A percentile compares a stretch with the other conserved stretches of the same genome.
Evolutionary conservation across 2,888 invertebrate species (phyloP).

Genomic region (Sialis lutaria): DNA sequence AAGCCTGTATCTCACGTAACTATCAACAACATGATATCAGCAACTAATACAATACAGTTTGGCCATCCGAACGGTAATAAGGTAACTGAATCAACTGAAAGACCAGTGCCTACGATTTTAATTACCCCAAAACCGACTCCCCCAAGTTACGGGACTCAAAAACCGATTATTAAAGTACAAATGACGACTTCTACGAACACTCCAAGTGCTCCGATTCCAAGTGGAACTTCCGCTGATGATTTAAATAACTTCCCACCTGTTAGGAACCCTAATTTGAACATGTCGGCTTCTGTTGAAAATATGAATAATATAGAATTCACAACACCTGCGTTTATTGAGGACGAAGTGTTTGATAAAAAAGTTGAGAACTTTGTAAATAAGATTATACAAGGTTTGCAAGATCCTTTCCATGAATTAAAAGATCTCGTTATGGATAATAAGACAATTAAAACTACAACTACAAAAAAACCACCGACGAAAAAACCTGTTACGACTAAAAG

Average conservation of each 20-base stretch:
- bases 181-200: slow-evolving; percentile 11
- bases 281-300: slow-evolving; percentile 36
- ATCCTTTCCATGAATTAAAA: slow-evolving; percentile 63
- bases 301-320: slow-evolving; percentile 44
- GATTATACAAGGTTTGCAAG: slow-evolving; percentile 67
- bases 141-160: slow-evolving; percentile 17
- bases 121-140: slow-evolving; percentile 50
- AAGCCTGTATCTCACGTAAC: slow-evolving; percentile 34
- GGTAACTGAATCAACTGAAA: slow-evolving; percentile 22
- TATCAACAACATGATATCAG: slow-evolving; percentile 41
- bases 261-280: slow-evolving; percentile 64
- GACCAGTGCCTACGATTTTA: slow-evolving; percentile 42
- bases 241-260: slow-evolving; percentile 71
- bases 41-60: slow-evolving; percentile 32
- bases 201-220: slow-evolving; percentile 37
- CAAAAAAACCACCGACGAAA: slow-evolving; percentile 13
- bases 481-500: slow-evolving; percentile 19
- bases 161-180: slow-evolving; percentile 5
- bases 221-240: slow-evolving; percentile 38
- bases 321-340: slow-evolving; percentile 61
- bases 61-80: slow-evolving; percentile 19
- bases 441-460: slow-evolving; percentile 17
- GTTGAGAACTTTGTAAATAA: slow-evolving; percentile 69
- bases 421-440: slow-evolving; percentile 50
- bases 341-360: slow-evolving; percentile 57